A percentile compares a stretch with the other conserved stretches of the same genome.
These are phyloP conservation scores for Paradoxurus hermaphroditus DNA, from an alignment of 2,113 vertebrate genomes.

Conservation along the genomic window DNA sequence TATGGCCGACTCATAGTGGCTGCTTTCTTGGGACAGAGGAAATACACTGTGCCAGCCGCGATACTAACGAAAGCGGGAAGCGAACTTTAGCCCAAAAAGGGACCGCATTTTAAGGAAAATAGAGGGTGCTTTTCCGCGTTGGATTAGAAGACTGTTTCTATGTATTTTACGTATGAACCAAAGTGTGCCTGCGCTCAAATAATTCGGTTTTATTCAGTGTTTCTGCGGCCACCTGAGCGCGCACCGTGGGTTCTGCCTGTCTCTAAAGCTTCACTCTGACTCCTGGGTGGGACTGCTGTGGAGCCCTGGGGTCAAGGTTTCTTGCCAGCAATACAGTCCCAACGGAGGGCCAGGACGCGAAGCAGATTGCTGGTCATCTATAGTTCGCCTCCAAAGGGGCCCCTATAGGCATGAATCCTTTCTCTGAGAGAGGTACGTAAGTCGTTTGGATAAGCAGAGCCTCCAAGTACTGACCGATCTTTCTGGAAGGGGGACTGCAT, in stretches of 20 bases:
- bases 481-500: neutral
- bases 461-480: too few relatives aligned
- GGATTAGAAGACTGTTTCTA: neutral
- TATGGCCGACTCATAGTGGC: neutral
- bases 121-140: neutral
- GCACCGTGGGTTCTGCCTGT: neutral
- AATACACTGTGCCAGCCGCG: neutral
- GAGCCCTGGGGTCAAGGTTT: neutral
- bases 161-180: neutral
- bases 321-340: too few relatives aligned
- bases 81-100: neutral
- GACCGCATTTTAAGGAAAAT: neutral
- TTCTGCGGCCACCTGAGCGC: neutral
- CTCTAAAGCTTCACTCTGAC: neutral
- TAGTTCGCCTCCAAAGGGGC: neutral
- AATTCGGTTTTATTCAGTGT: neutral
- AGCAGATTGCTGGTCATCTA: neutral
- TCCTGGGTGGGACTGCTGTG: neutral
- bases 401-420: neutral
- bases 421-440: neutral
- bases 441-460: neutral
- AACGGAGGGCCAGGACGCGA: too few relatives aligned
- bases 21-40: neutral
- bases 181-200: neutral
- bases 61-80: neutral